phyloP scores from a whole-genome alignment of 2,113 vertebrate species.

The Bujurquina vittata region DNA sequence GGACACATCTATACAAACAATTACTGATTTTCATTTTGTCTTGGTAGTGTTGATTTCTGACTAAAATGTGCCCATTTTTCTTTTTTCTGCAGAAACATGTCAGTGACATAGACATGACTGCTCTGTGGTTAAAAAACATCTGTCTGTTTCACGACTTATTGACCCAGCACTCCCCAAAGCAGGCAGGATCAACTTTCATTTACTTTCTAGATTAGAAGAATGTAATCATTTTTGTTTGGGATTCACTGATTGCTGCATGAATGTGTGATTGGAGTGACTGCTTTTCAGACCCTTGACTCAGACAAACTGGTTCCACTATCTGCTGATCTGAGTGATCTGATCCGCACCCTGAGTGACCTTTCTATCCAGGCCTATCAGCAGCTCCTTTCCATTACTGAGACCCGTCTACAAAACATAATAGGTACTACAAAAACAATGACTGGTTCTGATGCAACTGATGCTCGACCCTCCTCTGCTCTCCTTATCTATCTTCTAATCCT shows the following conservation, averaged over 20 bases:
- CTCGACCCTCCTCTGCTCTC: background rate
- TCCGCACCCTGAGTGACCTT: conserved; percentile 71
- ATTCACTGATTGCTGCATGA: background rate
- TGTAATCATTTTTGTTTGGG: background rate
- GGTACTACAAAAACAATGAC: conserved; percentile 57
- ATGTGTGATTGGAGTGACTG: background rate
- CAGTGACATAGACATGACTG: conserved; percentile 67
- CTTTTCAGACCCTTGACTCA: conserved; percentile 42
- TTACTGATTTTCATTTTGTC: background rate
- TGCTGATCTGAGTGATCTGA: conserved; percentile 63
- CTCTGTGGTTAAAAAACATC: conserved; percentile 82
- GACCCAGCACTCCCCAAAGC: conserved; percentile 72
- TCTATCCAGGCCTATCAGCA: conserved; percentile 86
- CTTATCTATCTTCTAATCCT: background rate
- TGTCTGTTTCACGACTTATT: conserved; percentile 80
- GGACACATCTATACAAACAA: background rate
- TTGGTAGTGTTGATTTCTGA: background rate
- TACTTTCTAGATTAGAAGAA: background rate
- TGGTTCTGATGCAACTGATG: background rate
- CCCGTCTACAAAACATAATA: conserved; percentile 78
- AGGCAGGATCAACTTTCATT: conserved; percentile 46
- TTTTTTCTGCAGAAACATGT: conserved; percentile 75
- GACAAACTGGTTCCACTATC: conserved; percentile 58
- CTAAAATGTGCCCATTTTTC: background rate
- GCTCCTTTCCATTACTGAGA: conserved; percentile 78